Conservation (phyloP, 1,140 invertebrate species). For the Formica exsecta region DNA sequence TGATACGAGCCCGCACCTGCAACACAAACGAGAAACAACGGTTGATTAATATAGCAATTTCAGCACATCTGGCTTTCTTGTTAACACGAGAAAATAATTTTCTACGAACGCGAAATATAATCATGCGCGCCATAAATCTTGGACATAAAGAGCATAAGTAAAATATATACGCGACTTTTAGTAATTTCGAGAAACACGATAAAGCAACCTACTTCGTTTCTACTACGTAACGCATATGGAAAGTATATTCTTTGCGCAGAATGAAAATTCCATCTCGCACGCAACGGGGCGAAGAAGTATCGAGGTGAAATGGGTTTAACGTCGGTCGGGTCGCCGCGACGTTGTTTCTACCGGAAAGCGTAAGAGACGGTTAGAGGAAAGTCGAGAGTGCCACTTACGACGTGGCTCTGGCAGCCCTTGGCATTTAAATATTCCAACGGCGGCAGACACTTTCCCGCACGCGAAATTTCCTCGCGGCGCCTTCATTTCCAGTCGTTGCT, state of each 20-base stretch:
- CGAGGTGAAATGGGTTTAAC: conserved; percentile 62
- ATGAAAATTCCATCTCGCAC: conserved; percentile 65
- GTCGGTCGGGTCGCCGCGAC: conserved; percentile 52
- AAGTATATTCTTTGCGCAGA: conserved; percentile 36
- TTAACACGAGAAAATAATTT: conserved; percentile 6
- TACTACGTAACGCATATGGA: not conserved
- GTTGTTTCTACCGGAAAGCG: conserved; percentile 76
- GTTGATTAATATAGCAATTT: conserved; percentile 4
- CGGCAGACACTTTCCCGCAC: conserved; percentile 72
- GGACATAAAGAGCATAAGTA: not conserved
- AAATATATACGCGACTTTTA: conserved; percentile 5
- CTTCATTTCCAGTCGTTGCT: conserved; percentile 52
- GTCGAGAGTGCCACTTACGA: conserved; percentile 75
- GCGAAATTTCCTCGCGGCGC: conserved; percentile 74
- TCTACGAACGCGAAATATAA: not conserved
- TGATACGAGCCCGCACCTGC: conserved; percentile 55
- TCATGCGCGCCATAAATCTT: conserved; percentile 14
- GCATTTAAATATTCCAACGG: conserved; percentile 74
- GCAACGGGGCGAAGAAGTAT: conserved; percentile 61
- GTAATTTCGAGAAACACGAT: conserved; percentile 41
- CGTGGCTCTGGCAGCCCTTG: conserved; percentile 74
- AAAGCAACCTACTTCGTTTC: conserved; percentile 30
- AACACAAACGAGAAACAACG: conserved; percentile 36
- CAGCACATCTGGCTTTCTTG: not conserved
- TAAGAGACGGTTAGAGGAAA: conserved; percentile 75